Base-by-base conservation (phyloP, 2,888 invertebrate species). In the Corythucha ciliata region DNA sequence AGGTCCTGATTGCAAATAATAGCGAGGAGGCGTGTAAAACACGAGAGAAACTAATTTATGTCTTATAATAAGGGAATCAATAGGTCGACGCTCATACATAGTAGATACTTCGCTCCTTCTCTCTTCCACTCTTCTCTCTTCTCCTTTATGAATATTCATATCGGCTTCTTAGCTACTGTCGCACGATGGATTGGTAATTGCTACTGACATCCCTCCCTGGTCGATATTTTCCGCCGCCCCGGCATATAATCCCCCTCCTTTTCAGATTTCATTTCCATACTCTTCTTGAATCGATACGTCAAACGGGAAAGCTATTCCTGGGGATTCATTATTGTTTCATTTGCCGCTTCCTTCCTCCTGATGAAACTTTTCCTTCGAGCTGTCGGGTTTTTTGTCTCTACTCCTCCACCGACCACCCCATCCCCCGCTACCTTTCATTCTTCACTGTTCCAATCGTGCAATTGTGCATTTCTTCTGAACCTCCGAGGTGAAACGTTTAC, bases 161-260 rank as follows among this genome's bases (percentile, higher is more conserved):
- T 52, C 51, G 57, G 57, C 57, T 57, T 57, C 57, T 57, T 57
- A 57, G 54, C 57, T 54, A 54, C 52, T 54, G 54, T 54, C 52
- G 54, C 57, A 40, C 54, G 57, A 57, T 57, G 57, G 57, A 57
- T 57, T 57, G 57, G 57, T 57, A 57, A 57, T 57, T 57, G 57
- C 54, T 41, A 57, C 48, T 57, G 57, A 57, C 57, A 57, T 53
- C 49, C 51, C 53, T 34, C 41, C 36, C 42, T 48, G 54, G 49
- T 54, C 57, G 52, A 54, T 54, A 56, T 41, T 27, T 48, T 22
- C 12, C 48, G 40, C 45, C 7, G 46, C 42, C 45, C 44, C 32
- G 16, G 20, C 32, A 25, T 18, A 22, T 27, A 36, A 26, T 16
- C 46, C 16, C 32, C 20, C 24, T 25, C 25, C 21, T 14, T 51